Conservation (phyloP, 2,113 vertebrate genomes). For the Corythoichthys intestinalis region DNA sequence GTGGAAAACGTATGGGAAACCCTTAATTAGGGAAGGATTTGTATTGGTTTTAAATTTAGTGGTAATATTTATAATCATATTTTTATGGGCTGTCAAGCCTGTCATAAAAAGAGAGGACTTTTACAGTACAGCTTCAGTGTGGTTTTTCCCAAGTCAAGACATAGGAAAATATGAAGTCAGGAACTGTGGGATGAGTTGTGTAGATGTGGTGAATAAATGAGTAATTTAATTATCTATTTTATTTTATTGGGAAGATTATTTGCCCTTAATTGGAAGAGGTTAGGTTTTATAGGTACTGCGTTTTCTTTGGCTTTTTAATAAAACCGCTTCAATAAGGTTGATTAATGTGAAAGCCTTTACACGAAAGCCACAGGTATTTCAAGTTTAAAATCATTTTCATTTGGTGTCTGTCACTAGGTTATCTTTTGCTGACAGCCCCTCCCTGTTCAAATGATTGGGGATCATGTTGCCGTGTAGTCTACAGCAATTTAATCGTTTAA, state of each 20-base stretch:
- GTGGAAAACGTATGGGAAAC: background rate
- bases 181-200: conserved; percentile 58
- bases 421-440: no score
- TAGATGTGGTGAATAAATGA: conserved; percentile 53
- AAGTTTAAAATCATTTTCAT: no score
- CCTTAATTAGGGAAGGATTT: background rate
- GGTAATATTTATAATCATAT: conserved; percentile 61
- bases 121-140: conserved; percentile 57
- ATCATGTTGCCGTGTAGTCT: no score
- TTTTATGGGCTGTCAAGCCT: conserved; percentile 64
- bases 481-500: no score
- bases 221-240: conserved; percentile 59
- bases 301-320: background rate
- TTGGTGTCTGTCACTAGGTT: no score
- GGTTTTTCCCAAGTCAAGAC: conserved; percentile 66
- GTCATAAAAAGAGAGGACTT: conserved; percentile 65
- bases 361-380: no score
- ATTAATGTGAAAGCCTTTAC: no score
- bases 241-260: conserved; percentile 55
- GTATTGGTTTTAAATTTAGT: conserved; percentile 64
- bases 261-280: conserved; percentile 49
- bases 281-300: background rate
- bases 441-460: no score
- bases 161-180: conserved; percentile 76
- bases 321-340: no score